Conservation (phyloP, 2,797 vertebrate species). For the Anabacerthia variegaticeps region DNA sequence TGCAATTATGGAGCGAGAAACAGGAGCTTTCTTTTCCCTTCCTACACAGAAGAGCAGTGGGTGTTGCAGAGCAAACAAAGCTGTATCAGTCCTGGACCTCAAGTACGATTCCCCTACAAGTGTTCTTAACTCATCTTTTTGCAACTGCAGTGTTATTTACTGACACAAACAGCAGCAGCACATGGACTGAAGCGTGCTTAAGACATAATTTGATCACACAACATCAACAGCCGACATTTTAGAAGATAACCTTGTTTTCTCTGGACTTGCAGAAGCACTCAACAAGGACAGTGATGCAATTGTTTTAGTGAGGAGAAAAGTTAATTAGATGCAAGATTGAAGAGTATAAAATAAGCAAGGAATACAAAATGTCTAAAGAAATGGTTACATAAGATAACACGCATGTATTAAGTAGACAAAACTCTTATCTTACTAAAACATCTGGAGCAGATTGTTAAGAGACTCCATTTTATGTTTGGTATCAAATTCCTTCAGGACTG, state of each 20-base stretch:
- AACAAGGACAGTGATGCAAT: not conserved
- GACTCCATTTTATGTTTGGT: conserved; percentile 50
- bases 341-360: not conserved
- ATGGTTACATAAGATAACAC: not conserved
- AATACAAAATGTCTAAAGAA: not conserved
- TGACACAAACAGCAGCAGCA: not conserved
- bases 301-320: not conserved
- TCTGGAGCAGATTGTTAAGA: conserved; percentile 21
- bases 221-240: not conserved
- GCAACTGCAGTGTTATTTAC: not conserved
- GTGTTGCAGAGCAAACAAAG: not conserved
- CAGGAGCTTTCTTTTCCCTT: conserved; percentile 16
- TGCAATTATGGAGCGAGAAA: not conserved
- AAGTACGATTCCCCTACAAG: not conserved
- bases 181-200: accelerated
- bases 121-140: not conserved
- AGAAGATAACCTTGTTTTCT: not conserved
- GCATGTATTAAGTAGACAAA: not conserved
- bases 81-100: not conserved
- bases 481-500: conserved; percentile 37
- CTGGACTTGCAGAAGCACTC: not conserved
- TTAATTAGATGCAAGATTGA: not conserved
- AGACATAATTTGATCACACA: not conserved
- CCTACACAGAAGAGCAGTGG: not conserved
- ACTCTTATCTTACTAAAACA: conserved; percentile 50